Evolutionary conservation across 2,888 invertebrate species (phyloP), one percentile per base, ranked within the genome.

Genomic region (Ctenicera cuprea): DNA sequence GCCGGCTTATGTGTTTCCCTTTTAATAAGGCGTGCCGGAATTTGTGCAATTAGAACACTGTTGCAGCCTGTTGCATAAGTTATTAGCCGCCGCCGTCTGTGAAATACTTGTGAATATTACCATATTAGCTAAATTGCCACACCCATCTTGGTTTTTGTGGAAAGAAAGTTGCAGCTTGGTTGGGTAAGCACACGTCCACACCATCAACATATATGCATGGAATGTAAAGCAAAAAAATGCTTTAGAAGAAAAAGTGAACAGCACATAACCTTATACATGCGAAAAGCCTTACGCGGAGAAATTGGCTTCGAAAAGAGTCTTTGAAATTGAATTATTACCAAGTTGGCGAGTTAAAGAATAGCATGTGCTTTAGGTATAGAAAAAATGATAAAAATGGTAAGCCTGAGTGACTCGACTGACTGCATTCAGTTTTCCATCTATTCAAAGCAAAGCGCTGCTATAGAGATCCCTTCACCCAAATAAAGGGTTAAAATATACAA

Each of bases 401-500:
- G 54, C 54, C 14, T 26, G 54, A 54, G 30, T 54, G 54, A 54
- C 54, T 54, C 54, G 4, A 50, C 50, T 20, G 50, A 41, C 37
- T 52, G 52, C 52, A 52, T 65, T 65, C 65, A 65, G 38, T 38
- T 65, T 48, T 65, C 64, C 37, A 54, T 52, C 38, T 54, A 65
- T 65, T 65, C 65, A 65, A 64, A 64, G 37, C 64, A 64, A 64
- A 64, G 33, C 50, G 52, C 37, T 22, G 18, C 52, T 54, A 50
- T 52, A 54, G 59, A 18, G 20, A 45, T 45, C 38, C 59, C 38
- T 59, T 37, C 57, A 20, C 12, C 59, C 37, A 38, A 59, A 59
- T 59, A 71, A 67, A 73, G 63, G 69, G 68, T 69, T 73, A 73
- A 73, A 73, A 73, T 73, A 68, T 73, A 68, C 73, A 73, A 73